Evolutionary conservation across 2,797 vertebrate species (phyloP).

Genomic region (Synanceia verrucosa): DNA sequence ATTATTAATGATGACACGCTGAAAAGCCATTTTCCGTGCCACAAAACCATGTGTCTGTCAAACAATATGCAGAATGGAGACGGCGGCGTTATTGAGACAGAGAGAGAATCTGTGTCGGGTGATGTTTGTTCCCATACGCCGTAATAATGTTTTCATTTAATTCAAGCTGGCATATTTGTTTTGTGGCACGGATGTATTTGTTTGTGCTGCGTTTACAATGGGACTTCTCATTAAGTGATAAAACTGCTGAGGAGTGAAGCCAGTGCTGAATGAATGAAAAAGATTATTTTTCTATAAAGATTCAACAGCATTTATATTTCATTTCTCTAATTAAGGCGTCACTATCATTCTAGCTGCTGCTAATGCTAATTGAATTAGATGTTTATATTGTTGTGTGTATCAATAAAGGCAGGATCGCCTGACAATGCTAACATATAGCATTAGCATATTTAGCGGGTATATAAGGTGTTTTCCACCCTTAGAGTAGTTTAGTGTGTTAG

Average conservation of each 20-base stretch:
- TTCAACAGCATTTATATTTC: neutral
- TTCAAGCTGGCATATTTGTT: constrained; percentile 34
- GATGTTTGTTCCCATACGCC: constrained; percentile 10
- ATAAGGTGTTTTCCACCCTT: neutral
- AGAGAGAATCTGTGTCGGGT: neutral
- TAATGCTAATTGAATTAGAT: neutral
- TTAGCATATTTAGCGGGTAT: neutral
- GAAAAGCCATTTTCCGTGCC: constrained; percentile 74
- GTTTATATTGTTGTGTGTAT: neutral
- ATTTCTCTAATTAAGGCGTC: neutral
- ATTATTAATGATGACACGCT: constrained; percentile 85
- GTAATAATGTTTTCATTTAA: constrained; percentile 30
- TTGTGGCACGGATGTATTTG: constrained; percentile 17
- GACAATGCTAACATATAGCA: neutral
- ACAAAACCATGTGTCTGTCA: constrained; percentile 64
- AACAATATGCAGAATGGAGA: constrained; percentile 28
- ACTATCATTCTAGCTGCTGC: neutral
- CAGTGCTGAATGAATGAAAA: too few species aligned
- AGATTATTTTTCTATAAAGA: neutral
- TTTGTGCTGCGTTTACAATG: neutral
- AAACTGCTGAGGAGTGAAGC: constrained; percentile 9
- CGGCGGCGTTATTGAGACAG: neutral
- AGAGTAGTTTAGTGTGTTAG: neutral
- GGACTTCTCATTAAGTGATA: constrained; percentile 27
- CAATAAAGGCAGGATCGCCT: neutral